A percentile compares a stretch with the other conserved stretches of the same genome.
These are phyloP conservation scores for Drosophila nr. perissopoda DNA, from an alignment of 2,888 invertebrate genomes.

Conservation along the genomic window DNA sequence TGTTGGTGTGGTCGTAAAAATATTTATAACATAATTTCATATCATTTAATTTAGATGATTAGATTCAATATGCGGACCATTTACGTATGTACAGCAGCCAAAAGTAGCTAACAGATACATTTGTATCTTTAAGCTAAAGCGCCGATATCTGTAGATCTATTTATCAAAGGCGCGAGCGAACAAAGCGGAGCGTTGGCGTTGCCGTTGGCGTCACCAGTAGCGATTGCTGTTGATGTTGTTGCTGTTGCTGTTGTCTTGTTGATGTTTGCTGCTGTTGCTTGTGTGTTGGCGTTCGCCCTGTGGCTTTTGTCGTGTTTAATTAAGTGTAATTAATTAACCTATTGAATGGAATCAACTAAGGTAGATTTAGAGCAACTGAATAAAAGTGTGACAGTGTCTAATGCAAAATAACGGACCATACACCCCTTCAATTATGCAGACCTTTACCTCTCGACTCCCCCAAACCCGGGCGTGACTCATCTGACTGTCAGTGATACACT, in stretches of 20 bases:
- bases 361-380: neutral
- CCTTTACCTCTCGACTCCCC: too few relatives aligned
- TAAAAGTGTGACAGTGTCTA: neutral
- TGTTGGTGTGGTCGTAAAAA: constrained; percentile 52
- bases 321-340: constrained; percentile 37
- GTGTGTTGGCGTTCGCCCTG: constrained; percentile 1
- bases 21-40: constrained; percentile 76
- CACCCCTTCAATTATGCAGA: neutral
- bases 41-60: constrained; percentile 76
- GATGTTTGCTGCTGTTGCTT: neutral
- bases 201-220: constrained; percentile 29
- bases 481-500: neutral
- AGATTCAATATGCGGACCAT: constrained; percentile 68
- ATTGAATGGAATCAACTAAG: constrained; percentile 11
- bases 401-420: neutral
- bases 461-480: constrained; percentile 1
- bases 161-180: constrained; percentile 48
- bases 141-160: constrained; percentile 45
- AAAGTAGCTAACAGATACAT: constrained; percentile 59
- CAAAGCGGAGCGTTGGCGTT: constrained; percentile 27
- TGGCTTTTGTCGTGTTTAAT: constrained; percentile 10
- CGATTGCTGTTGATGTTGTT: constrained; percentile 23
- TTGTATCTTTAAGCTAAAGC: constrained; percentile 52
- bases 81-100: constrained; percentile 52
- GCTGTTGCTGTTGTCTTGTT: neutral